These are phyloP conservation scores for Gonocerus acuteangulatus DNA, from an alignment of 2,888 invertebrate species.

Conservation along the genomic window DNA sequence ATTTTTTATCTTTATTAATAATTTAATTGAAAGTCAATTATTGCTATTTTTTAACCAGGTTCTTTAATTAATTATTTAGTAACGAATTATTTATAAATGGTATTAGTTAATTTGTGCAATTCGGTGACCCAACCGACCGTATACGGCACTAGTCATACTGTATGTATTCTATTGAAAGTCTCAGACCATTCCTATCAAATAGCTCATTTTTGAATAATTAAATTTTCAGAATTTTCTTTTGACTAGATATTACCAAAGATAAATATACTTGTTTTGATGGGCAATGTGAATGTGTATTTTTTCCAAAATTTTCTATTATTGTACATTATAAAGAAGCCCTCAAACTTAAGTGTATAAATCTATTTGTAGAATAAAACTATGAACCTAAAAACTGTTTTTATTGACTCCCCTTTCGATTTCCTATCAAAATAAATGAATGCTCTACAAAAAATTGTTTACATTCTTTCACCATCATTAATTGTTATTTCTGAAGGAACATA, in stretches of 20 bases:
- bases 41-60: not conserved
- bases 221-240: constrained; percentile 27
- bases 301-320: constrained; percentile 9
- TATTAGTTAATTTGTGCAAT: constrained; percentile 31
- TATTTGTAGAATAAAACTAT: constrained; percentile 36
- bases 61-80: not conserved
- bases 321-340: constrained; percentile 17
- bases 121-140: constrained; percentile 30
- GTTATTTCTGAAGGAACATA: too few species aligned
- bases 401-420: not conserved
- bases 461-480: too few species aligned
- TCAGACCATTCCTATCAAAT: constrained; percentile 27
- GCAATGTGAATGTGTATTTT: constrained; percentile 11
- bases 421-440: too few species aligned
- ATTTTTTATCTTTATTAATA: too few species aligned
- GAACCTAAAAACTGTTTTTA: constrained; percentile 7
- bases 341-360: constrained; percentile 29
- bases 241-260: constrained; percentile 31
- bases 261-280: constrained; percentile 19
- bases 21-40: too few species aligned
- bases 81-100: constrained; percentile 25
- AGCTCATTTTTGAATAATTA: constrained; percentile 15
- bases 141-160: constrained; percentile 34
- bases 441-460: too few species aligned
- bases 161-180: constrained; percentile 28